Evolutionary conservation across 1,140 invertebrate species (phyloP), one percentile per base, ranked within the genome.

Genomic region (Andrena cerasifolii): DNA sequence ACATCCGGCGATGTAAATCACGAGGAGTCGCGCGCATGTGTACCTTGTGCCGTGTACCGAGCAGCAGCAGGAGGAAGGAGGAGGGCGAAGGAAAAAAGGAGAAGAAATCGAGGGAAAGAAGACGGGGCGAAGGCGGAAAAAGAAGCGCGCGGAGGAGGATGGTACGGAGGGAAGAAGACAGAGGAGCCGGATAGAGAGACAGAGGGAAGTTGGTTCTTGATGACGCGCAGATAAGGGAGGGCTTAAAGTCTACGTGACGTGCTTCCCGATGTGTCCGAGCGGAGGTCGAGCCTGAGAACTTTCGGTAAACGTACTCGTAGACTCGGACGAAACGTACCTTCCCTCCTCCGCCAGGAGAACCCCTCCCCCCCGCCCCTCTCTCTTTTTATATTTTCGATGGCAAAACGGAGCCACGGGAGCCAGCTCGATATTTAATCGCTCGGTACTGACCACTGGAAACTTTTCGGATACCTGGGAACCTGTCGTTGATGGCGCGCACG

Each of bases 141-240:
- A 62, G 80, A 73, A 75, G 78, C 82, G 53, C 62, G 71, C 24
- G 62, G 53, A 81, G 59, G 67, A 79, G 81, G 51, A n/a, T n/a
- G 76, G 73, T 67, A 79, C 75, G 74, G 82, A 62, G 81, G 67
- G 56, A 76, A 79, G 80, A 78, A 87, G 71, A 67, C 43, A 59
- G 65, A 80, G 77, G 76, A 82, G 81, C 66, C 79, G 87, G 87
- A 82, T 84, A 84, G 85, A 88, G 88, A 85, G 86, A 86, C 83
- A 81, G 85, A 86, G 79, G 74, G 83, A 85, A 85, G 82, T 83
- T 79, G 80, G 83, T 82, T 88, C 88, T 81, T 84, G 91, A 92
- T 92, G 91, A 92, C 88, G 91, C 87, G 87, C 76, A 92, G 91
- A 92, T 92, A 92, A 92, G 90, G 89, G 90, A 89, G 89, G 90